Evolutionary conservation across 2,113 vertebrate species (phyloP).

Genomic region (Narcine bancroftii): DNA sequence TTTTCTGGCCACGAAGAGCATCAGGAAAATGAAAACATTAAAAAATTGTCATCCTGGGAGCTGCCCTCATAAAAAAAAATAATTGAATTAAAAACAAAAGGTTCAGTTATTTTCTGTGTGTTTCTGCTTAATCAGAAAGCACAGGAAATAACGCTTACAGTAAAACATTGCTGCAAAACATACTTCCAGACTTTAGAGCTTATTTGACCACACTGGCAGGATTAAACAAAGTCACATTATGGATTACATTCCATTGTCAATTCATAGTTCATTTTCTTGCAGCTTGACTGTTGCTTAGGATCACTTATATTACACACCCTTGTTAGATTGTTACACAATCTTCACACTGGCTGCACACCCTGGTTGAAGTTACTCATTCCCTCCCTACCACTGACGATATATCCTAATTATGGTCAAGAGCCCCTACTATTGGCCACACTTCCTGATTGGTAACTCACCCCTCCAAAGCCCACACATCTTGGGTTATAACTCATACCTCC

Average conservation of each 20-base stretch:
- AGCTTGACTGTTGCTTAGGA: not conserved
- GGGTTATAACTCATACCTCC: no score
- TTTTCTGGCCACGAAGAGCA: conserved; percentile 51
- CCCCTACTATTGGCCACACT: no score
- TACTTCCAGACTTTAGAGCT: conserved; percentile 12
- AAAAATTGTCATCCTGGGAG: conserved; percentile 17
- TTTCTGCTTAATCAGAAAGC: conserved; percentile 17
- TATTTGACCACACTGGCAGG: not conserved
- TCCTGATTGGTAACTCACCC: no score
- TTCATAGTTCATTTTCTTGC: not conserved
- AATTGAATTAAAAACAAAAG: conserved; percentile 24
- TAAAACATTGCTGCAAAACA: conserved; percentile 14
- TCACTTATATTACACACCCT: no score
- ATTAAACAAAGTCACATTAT: conserved; percentile 13
- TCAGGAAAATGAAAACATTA: conserved; percentile 38
- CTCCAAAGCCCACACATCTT: no score
- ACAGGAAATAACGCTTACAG: conserved; percentile 24
- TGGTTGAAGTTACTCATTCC: no score
- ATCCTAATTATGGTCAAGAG: no score
- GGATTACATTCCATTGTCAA: not conserved
- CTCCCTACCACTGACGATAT: no score
- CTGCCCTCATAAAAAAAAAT: not conserved
- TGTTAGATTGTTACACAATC: no score
- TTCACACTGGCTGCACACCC: no score
- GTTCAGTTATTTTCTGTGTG: conserved; percentile 27